phyloP scores from a whole-genome alignment of 1,140 invertebrate species.

The Lepidurus couesii region DNA sequence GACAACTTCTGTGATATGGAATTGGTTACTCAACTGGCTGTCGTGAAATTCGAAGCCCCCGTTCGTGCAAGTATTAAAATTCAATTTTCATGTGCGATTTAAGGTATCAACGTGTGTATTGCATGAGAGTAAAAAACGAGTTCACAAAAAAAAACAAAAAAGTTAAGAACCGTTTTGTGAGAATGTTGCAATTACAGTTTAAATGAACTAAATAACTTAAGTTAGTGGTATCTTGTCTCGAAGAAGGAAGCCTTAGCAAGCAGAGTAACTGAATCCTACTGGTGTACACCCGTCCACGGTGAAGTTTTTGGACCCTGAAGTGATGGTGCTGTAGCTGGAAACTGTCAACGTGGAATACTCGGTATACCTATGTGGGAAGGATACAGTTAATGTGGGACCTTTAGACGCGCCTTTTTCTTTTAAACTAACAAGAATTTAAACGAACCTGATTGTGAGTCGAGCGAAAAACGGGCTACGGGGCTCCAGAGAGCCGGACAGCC shows the following conservation, averaged over 20 bases:
- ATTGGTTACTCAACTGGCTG: too few species aligned
- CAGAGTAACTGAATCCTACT: not conserved
- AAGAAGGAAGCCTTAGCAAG: not conserved
- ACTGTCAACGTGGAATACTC: not conserved
- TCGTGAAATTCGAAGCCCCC: too few species aligned
- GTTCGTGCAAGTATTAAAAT: too few species aligned
- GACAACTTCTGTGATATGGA: too few species aligned
- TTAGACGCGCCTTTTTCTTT: not conserved
- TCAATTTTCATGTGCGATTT: too few species aligned
- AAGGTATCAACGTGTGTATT: too few species aligned
- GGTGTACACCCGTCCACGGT: not conserved
- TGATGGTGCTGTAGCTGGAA: not conserved
- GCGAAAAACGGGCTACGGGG: not conserved
- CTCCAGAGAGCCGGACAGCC: not conserved
- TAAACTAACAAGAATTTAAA: not conserved
- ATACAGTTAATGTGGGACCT: not conserved
- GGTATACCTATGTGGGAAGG: not conserved
- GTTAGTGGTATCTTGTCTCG: too few species aligned
- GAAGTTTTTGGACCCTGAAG: slow-evolving; percentile 22
- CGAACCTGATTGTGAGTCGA: not conserved
- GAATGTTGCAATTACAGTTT: too few species aligned
- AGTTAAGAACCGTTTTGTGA: too few species aligned
- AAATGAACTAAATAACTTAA: too few species aligned
- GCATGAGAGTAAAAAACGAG: too few species aligned
- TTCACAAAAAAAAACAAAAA: too few species aligned